Evolutionary conservation across 1,140 invertebrate species (phyloP).

Genomic region (Ostrea denselamellosa): DNA sequence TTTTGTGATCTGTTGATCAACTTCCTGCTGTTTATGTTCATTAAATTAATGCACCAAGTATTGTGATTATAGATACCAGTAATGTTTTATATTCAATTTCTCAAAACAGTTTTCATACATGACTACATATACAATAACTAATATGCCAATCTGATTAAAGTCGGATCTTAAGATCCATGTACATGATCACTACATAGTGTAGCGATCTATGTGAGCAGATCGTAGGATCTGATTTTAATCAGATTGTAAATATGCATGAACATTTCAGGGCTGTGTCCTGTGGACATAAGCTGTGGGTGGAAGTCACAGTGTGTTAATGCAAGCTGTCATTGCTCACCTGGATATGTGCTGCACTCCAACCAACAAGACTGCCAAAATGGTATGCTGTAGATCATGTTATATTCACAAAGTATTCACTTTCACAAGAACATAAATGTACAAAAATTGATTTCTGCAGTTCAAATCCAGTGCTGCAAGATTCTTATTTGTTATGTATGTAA

Average conservation of each 20-base stretch:
- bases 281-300: conserved; percentile 57
- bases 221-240: not conserved
- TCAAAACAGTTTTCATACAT: no score
- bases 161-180: not conserved
- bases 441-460: no score
- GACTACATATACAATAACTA: no score
- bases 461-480: no score
- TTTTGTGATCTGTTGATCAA: not conserved
- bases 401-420: no score
- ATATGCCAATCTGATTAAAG: not conserved
- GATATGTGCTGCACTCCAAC: conserved; percentile 55
- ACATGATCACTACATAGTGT: not conserved
- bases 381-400: not conserved
- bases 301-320: conserved; percentile 55
- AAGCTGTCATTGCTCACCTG: conserved; percentile 56
- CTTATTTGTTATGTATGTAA: no score
- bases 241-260: not conserved
- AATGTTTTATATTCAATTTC: no score
- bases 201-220: not conserved
- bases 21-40: not conserved
- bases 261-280: conserved; percentile 41
- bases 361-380: conserved; percentile 59
- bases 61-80: not conserved
- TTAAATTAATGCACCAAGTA: not conserved
- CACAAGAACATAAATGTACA: no score